Conservation (phyloP, 2,113 vertebrate genomes). For the Irena cyanogastra region DNA sequence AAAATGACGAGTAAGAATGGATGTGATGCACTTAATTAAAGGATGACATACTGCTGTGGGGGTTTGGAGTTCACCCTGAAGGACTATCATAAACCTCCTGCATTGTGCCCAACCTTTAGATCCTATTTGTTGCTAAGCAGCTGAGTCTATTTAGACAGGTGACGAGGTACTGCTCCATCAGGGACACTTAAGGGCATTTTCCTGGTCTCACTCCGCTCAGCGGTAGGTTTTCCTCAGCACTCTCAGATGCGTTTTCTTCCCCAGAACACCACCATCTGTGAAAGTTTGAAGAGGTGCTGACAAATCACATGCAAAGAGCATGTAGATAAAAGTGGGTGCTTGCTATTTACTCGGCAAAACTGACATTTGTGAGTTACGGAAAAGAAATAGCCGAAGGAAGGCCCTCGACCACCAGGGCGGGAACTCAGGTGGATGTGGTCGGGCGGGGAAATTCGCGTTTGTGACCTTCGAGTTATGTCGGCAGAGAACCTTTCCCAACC, state of each 20-base stretch:
- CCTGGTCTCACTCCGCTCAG: neutral
- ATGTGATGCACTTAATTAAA: neutral
- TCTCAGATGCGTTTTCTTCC: neutral
- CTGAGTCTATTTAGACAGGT: neutral
- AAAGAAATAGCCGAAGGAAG: neutral
- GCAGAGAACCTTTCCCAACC: rapidly evolving
- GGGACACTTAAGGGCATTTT: neutral
- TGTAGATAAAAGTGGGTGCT: neutral
- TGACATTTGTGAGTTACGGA: rapidly evolving
- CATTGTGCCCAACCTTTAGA: neutral
- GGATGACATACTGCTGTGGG: neutral
- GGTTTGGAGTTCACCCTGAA: neutral
- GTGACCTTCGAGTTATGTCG: rapidly evolving
- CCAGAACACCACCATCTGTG: neutral
- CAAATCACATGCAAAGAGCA: too few species aligned
- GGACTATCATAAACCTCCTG: neutral
- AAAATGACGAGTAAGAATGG: neutral
- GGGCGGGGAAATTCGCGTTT: rapidly evolving
- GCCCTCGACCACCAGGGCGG: rapidly evolving
- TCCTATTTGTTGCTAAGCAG: neutral
- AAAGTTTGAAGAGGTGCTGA: neutral
- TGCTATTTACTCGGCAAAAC: neutral
- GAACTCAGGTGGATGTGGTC: rapidly evolving
- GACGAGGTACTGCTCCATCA: neutral
- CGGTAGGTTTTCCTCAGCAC: neutral